Conservation (phyloP, 2,888 invertebrate species). For the Plusia festucae region DNA sequence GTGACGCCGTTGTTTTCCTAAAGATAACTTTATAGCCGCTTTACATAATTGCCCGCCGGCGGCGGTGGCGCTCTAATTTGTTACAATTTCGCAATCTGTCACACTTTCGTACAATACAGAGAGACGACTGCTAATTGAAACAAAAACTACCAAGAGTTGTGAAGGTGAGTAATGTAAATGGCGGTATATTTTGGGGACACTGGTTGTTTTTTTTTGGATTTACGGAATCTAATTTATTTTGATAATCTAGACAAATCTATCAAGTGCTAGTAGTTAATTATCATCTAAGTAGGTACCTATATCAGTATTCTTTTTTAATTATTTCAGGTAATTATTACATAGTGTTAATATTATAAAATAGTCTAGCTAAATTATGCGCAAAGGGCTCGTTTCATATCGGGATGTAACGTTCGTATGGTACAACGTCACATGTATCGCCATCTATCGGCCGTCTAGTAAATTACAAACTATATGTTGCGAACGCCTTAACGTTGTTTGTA, state of each 20-base stretch:
- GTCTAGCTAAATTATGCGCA: neutral
- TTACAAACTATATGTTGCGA: slow-evolving; percentile 54
- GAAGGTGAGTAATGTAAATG: neutral
- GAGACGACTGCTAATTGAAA: slow-evolving; percentile 58
- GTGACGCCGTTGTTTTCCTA: slow-evolving; percentile 83
- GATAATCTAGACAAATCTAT: neutral
- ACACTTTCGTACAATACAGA: slow-evolving; percentile 67
- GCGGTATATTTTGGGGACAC: neutral
- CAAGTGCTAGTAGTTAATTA: neutral
- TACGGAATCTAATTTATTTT: no score
- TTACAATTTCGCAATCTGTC: slow-evolving; percentile 86
- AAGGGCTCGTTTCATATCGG: neutral
- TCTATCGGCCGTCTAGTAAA: slow-evolving; percentile 71
- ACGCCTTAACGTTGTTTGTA: neutral
- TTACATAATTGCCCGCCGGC: slow-evolving; percentile 85
- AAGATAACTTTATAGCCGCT: slow-evolving; percentile 86
- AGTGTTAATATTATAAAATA: neutral
- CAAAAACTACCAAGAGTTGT: slow-evolving; percentile 2
- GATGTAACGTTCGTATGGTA: slow-evolving; percentile 2
- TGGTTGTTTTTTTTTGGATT: neutral
- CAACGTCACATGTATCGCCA: slow-evolving; percentile 72
- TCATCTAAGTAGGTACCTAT: neutral
- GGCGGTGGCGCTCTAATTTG: slow-evolving; percentile 83
- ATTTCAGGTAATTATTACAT: neutral
- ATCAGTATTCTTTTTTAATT: no score